Evolutionary conservation across 1,140 invertebrate genomes (phyloP), one percentile per base, ranked within the genome.

Genomic region (Wasmannia auropunctata): DNA sequence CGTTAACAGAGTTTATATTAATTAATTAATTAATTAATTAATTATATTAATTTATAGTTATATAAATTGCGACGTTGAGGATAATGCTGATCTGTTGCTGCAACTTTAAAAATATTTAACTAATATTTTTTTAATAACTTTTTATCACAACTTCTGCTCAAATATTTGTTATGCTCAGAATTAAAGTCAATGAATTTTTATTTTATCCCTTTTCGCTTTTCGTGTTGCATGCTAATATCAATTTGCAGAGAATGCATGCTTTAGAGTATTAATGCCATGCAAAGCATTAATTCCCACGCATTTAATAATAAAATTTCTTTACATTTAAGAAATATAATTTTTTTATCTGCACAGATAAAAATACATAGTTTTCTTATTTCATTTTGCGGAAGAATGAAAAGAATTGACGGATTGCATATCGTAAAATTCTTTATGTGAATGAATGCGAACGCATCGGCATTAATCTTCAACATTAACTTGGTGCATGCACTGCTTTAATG

Each of bases 401-500:
- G n/a, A 65, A n/a, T 40, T 0, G n/a, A 0, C 37, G 19, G 19
- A 63, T 37, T 19, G 16, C 14, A 25, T 46, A 10, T 43, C n/a
- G 14, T 8, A 37, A 46, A 67, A 67, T 67, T n/a, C 11, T 67
- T 0, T 46, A 25, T 37, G 22, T 19, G 6, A 60, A 31, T 19
- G 6, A 60, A 31, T 60, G 31, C 19, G 16, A 22, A 8, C 31
- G 34, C 34, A 63, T 3, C 7, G 28, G 16, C 3, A 34, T 54
- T 51, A 49, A 70, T 31, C n/a, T 28, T 70, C 34, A 2, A 7
- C 22, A 11, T 56, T 51, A 72, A 37, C 19, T 37, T 6, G 4
- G 22, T 67, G n/a, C n/a, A n/a, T 19, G n/a, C 10, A 74, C 11
- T 34, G 63, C 81, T 85, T 77, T 25, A 49, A 77, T 49, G 19